Base-by-base conservation (phyloP, 1,140 invertebrate genomes). In the Adelges cooleyi region DNA sequence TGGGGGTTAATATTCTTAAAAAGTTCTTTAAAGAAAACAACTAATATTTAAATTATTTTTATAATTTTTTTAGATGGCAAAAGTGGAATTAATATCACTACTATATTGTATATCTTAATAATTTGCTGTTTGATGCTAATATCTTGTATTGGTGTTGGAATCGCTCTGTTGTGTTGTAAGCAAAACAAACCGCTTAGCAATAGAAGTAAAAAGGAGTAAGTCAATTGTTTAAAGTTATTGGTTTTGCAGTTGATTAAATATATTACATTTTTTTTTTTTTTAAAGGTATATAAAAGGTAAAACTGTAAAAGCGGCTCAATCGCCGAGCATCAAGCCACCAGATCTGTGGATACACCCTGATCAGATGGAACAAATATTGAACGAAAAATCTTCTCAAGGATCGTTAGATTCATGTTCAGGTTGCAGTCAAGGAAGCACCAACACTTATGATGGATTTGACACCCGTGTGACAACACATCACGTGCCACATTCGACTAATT, bases 301-400 rank as follows among this genome's bases (percentile, higher is more conserved):
- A 20, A 42, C 11, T 36, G 9, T 44, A 11, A 65, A 53, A 6
- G 71, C 71, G 62, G 62, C 68, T 67, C 75, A 77, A 71, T 80
- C 80, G 49, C 78, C 77, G 27, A 82, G 86, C 67, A 84, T 94
- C 56, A 95, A 95, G 71, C 93, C 93, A 0, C 94, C 94, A 0
- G 94, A 97, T 81, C 80, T 98, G 23, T 98, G 94, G 94, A 96
- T 97, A 72, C 91, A 95, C 77, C 93, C 96, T 74, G 92, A 95
- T 77, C 90, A 95, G 77, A 91, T 97, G 86, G 94, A 97, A 74
- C 77, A 97, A 67, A 95, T 92, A 72, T 85, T 85, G 69, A 77
- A 86, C 65, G 85, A 87, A 72, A 87, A 87, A 72, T 80, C 79
- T 13, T 77, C 83, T 33, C 79, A 79, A 27, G 70, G 59, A 40